phyloP scores from a whole-genome alignment of 1,140 invertebrate species.

The Drosophila tropicalis region DNA sequence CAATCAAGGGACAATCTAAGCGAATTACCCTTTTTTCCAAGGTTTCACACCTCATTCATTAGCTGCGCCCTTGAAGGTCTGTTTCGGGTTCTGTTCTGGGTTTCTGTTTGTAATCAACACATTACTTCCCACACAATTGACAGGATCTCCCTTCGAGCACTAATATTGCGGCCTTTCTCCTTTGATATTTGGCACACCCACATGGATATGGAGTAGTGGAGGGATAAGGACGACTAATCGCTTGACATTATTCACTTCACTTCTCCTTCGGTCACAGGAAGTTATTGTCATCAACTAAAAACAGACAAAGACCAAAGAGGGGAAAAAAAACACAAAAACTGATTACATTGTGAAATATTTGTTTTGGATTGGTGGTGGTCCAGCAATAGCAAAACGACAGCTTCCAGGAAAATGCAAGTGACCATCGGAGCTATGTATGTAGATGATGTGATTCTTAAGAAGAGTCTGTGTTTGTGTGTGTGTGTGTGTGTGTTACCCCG shows the following conservation, averaged over 20 bases:
- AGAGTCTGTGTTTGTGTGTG: background rate
- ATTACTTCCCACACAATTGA: conserved; percentile 58
- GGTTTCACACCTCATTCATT: too few species aligned
- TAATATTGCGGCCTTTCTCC: conserved; percentile 21
- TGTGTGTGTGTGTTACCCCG: background rate
- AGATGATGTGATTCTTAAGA: conserved; percentile 29
- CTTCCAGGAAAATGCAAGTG: conserved; percentile 48
- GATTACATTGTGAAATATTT: conserved; percentile 41
- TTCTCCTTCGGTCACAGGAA: conserved; percentile 46
- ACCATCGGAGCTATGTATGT: conserved; percentile 13
- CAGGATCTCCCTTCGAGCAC: conserved; percentile 1
- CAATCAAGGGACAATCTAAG: too few species aligned
- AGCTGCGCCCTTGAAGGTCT: background rate
- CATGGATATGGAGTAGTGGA: background rate
- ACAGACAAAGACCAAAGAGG: background rate
- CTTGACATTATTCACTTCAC: conserved; percentile 27
- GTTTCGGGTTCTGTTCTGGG: background rate
- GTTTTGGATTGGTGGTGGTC: conserved; percentile 34
- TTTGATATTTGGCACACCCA: conserved; percentile 62
- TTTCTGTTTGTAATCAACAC: conserved; percentile 58
- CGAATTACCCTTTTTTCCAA: too few species aligned
- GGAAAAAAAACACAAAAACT: conserved; percentile 28
- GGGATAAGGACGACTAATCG: background rate
- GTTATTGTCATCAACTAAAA: conserved; percentile 47
- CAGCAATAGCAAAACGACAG: background rate